Percentiles rank a stretch among this genome's conserved stretches.
These are phyloP conservation scores for Rhynchonycteris naso DNA, from an alignment of 2,797 vertebrate species.

Conservation along the genomic window DNA sequence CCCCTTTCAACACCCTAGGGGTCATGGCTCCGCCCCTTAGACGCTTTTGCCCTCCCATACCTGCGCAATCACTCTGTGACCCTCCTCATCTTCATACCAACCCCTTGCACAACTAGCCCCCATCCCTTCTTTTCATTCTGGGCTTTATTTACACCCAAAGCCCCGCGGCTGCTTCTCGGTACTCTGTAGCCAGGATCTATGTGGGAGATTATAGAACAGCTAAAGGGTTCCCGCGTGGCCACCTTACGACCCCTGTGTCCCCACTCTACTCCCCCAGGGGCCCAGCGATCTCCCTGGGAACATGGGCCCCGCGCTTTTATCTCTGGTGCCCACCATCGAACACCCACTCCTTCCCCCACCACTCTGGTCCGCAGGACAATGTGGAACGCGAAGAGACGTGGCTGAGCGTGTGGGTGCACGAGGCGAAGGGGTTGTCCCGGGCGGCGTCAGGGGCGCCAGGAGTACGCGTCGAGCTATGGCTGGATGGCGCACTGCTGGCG, in stretches of 20 bases:
- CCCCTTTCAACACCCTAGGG: neutral
- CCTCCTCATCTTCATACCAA: neutral
- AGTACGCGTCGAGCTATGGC: conserved; percentile 87
- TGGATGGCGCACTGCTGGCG: conserved; percentile 92
- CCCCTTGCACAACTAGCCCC: too few relatives aligned
- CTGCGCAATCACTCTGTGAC: neutral
- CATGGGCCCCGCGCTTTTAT: too few relatives aligned
- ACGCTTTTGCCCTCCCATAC: neutral
- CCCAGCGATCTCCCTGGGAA: neutral
- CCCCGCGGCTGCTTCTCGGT: neutral
- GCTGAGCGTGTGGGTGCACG: conserved; percentile 94
- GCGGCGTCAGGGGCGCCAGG: conserved; percentile 84
- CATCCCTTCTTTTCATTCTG: neutral
- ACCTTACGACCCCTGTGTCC: neutral
- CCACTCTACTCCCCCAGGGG: neutral
- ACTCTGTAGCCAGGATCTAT: neutral
- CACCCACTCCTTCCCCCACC: neutral
- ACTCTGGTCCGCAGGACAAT: conserved; percentile 89
- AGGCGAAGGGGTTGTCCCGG: conserved; percentile 91
- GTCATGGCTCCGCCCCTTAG: neutral
- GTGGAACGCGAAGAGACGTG: conserved; percentile 93
- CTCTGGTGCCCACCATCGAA: neutral
- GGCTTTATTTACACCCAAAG: neutral
- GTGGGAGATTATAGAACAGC: neutral
- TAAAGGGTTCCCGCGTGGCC: neutral